Evolutionary conservation across 1,140 invertebrate genomes (phyloP), one percentile per base, ranked within the genome.

Genomic region (Belonocnema kinseyi): DNA sequence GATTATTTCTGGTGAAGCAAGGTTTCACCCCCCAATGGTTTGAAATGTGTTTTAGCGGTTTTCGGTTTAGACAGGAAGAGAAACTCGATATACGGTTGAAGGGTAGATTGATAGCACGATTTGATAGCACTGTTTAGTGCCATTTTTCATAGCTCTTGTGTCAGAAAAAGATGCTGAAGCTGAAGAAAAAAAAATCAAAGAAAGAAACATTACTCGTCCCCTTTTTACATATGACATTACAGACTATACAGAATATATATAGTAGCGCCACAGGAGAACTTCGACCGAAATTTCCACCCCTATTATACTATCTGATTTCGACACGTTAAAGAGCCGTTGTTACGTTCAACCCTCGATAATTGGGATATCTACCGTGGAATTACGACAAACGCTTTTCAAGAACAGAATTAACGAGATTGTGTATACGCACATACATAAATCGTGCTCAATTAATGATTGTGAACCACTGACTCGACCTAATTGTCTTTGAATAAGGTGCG

Each of bases 251-350:
- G 40, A 46, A 46, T 46, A 46, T 46, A 46, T 46, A 46, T 8
- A 46, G 40, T 46, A 5, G 40, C 61, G 13, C 26, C 26, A 66
- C 11, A 33, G 33, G 40, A 46, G 61, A 66, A 33, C 46, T 66
- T 66, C 61, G 40, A 13, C 21, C 26, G 26, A 52, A 33, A 71
- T 53, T 71, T 72, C 26, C 71, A 40, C 80, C 74, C 33, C 71
- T 74, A 86, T 88, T 87, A 86, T 83, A 78, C 79, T 88, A 87
- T 88, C 83, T 79, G 78, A 85, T 88, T 86, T 87, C 87, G 76
- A 80, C 79, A 85, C 72, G 79, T 80, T 79, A 82, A 80, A 82
- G 78, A 85, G 81, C 74, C 72, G 73, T 75, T 84, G 75, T 77
- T 74, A 73, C 71, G 77, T 81, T 77, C 80, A 58, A 80, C 75